A percentile compares a stretch with the other conserved stretches of the same genome.
These are phyloP conservation scores for Gobiocypris rarus DNA, from an alignment of 2,113 vertebrate species.

Conservation along the genomic window DNA sequence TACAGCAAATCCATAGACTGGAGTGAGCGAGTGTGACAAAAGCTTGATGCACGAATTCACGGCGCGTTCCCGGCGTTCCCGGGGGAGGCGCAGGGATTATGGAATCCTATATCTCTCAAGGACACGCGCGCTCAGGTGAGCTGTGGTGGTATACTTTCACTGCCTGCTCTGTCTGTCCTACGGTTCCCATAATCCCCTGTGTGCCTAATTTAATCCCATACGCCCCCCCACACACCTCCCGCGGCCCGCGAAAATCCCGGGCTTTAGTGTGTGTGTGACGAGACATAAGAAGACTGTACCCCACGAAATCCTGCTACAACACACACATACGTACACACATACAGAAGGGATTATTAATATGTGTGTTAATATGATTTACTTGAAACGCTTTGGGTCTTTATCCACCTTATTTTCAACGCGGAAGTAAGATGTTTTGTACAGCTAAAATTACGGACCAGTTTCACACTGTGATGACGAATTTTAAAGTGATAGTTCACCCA, in stretches of 20 bases:
- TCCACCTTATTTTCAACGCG: too few relatives aligned
- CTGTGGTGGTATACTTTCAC: background rate
- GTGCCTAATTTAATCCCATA: constrained; percentile 29
- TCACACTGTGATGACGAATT: too few relatives aligned
- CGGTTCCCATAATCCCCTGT: background rate
- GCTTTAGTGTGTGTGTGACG: background rate
- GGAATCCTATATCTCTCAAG: constrained; percentile 49
- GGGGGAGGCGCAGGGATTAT: constrained; percentile 38
- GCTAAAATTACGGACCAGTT: too few relatives aligned
- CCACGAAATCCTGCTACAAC: background rate
- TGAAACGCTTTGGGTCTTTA: background rate
- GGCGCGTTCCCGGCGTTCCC: background rate
- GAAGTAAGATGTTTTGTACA: too few relatives aligned
- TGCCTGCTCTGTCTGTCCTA: constrained; percentile 8
- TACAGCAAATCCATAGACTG: constrained; percentile 9
- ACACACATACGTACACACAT: background rate
- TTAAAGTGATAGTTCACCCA: too few relatives aligned
- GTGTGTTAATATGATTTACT: constrained; percentile 14
- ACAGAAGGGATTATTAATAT: background rate
- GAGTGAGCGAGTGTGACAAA: background rate
- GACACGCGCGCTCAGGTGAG: constrained; percentile 49
- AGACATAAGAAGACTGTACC: background rate
- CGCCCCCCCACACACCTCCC: background rate
- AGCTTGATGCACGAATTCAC: constrained; percentile 42
- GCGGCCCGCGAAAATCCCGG: background rate